Conservation (phyloP, 2,888 invertebrate genomes). For the Cyclophora albipunctata region DNA sequence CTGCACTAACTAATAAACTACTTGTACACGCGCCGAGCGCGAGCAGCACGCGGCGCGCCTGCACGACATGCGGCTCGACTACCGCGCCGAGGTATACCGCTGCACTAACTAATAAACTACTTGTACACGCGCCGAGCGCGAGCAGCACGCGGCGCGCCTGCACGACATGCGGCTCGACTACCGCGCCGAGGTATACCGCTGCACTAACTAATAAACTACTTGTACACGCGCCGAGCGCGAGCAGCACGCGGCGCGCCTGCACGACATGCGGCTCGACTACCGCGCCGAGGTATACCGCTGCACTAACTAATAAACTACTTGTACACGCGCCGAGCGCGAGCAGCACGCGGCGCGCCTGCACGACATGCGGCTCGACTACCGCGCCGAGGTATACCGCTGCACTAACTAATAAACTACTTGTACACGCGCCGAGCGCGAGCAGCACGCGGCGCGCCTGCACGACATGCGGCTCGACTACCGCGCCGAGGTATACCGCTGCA, state of each 20-base stretch:
- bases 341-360: slow-evolving; percentile 77
- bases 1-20: too few species aligned
- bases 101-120: too few species aligned
- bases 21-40: slow-evolving; percentile 76
- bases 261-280: slow-evolving; percentile 78
- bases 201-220: too few species aligned
- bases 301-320: too few species aligned
- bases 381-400: slow-evolving; percentile 70
- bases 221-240: slow-evolving; percentile 77
- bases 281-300: slow-evolving; percentile 72
- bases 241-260: slow-evolving; percentile 76
- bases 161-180: slow-evolving; percentile 79
- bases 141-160: slow-evolving; percentile 76
- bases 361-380: slow-evolving; percentile 77
- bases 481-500: slow-evolving; percentile 67
- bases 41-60: slow-evolving; percentile 76
- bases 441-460: slow-evolving; percentile 76
- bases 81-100: slow-evolving; percentile 75
- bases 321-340: slow-evolving; percentile 76
- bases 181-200: slow-evolving; percentile 72
- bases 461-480: slow-evolving; percentile 78
- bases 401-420: too few species aligned
- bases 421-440: slow-evolving; percentile 77
- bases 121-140: slow-evolving; percentile 76
- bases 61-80: slow-evolving; percentile 78